Conservation (phyloP, 2,797 vertebrate genomes). For the Crenichthys baileyi region DNA sequence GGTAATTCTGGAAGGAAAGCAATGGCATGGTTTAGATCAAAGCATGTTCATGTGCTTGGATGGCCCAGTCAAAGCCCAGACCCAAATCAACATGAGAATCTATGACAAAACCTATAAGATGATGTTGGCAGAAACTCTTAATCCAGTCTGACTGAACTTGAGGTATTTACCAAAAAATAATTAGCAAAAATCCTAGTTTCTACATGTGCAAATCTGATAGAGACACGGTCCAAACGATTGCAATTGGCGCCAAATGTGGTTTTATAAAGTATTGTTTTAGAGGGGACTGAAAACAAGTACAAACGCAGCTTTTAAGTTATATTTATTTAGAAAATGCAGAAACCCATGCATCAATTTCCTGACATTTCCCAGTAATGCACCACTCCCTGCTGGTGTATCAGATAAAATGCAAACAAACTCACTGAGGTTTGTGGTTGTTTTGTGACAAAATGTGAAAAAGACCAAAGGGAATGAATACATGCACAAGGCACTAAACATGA, state of each 20-base stretch:
- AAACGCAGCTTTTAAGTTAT: neutral
- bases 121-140: neutral
- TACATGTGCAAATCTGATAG: neutral
- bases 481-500: too few species aligned
- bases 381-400: neutral
- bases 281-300: too few species aligned
- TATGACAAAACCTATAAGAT: neutral
- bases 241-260: neutral
- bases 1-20: neutral
- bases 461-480: too few species aligned
- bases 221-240: neutral
- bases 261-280: neutral
- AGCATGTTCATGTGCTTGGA: neutral
- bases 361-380: neutral
- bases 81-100: neutral
- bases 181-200: neutral
- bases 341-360: neutral
- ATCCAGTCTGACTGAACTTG: neutral
- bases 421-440: neutral
- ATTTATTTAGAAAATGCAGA: neutral
- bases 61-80: neutral
- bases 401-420: neutral
- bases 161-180: neutral
- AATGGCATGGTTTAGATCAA: neutral
- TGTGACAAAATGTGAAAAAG: too few species aligned